Conservation (phyloP, 2,113 vertebrate genomes). For the Galbula dea region DNA sequence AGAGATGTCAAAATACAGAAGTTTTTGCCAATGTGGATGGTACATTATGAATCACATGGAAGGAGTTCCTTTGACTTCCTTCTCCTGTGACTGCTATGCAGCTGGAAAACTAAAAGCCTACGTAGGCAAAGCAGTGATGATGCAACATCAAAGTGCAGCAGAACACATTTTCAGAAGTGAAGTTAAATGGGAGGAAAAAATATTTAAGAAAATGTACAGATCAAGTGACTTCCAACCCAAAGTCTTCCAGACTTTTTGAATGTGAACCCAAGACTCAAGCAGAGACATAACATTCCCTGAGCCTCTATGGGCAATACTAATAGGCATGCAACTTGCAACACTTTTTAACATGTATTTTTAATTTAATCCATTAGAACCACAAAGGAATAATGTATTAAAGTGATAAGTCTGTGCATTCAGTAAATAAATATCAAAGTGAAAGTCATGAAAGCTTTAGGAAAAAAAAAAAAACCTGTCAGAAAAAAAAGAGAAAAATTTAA, state of each 20-base stretch:
- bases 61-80: background rate
- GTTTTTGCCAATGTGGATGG: accelerated
- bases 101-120: background rate
- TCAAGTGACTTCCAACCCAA: background rate
- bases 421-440: constrained; percentile 71
- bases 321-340: constrained; percentile 17
- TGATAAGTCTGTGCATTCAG: constrained; percentile 24
- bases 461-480: constrained; percentile 4
- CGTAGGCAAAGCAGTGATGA: accelerated
- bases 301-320: background rate
- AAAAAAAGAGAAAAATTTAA: constrained; percentile 44
- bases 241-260: background rate
- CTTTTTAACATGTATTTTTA: constrained; percentile 50
- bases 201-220: background rate
- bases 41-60: background rate
- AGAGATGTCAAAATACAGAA: background rate
- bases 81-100: background rate
- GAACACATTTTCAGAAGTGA: background rate
- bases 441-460: constrained; percentile 23
- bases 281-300: background rate
- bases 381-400: constrained; percentile 56
- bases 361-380: constrained; percentile 68
- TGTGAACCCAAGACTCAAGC: background rate
- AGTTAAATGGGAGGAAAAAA: background rate
- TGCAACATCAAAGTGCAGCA: background rate